Evolutionary conservation across 2,113 vertebrate species (phyloP), one percentile per base, ranked within the genome.

Genomic region (Percopsis transmontana): DNA sequence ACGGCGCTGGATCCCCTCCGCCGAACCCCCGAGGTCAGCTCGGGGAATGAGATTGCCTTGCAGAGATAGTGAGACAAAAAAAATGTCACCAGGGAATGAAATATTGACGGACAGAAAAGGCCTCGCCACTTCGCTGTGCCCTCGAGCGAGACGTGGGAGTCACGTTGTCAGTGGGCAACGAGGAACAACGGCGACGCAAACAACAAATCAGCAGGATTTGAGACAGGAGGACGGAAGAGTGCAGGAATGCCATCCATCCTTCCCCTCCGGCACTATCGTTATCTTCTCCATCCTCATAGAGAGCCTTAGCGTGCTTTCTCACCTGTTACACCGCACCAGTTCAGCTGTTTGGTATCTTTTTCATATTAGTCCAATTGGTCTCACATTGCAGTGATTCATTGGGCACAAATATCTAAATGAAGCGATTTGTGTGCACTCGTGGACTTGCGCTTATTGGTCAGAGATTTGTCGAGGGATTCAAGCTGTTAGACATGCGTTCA

Each of bases 101-200:
- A 81, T 89, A 87, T 86, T 86, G 87, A 88, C 68, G 58, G 79
- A 79, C 74, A 78, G 62, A 78, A n/a, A 81, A 80, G 74, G 70
- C 79, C 71, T 63, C n/a, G 67, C 74, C 68, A 81, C 61, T 56
- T 65, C 50, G 58, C 64, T 58, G 48, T 66, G 72, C 66, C 79
- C 55, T 60, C 21, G 5, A 72, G 69, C 27, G 1, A 50, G 38
- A 13, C 70, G 41, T 50, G 70, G 23, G 23, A 80, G 68, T 60
- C 60, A 62, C 24, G 12, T 58, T 62, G 64, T 77, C 38, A 24
- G 70, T 61, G 76, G 72, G 63, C 70, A 69, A 61, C 44, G 16
- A 38, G 51, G 38, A 75, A 68, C 38, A 75, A 83, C 72, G 54
- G 57, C 70, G 72, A 77, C 79, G 72, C 64, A 83, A 78, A 82